A percentile compares a stretch with the other conserved stretches of the same genome.
phyloP scores from a whole-genome alignment of 2,888 invertebrate genomes.

The Agrotis exclamationis region DNA sequence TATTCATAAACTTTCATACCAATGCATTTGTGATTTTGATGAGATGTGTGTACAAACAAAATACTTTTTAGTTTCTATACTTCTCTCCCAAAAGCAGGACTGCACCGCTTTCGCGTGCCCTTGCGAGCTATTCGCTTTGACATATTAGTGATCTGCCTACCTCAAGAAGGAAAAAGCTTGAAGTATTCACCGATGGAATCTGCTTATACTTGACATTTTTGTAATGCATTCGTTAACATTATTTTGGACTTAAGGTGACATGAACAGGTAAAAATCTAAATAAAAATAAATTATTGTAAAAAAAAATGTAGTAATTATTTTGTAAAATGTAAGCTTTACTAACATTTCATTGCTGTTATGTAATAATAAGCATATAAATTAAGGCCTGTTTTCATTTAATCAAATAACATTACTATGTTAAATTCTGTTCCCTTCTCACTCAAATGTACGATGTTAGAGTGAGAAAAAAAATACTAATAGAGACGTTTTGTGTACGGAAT shows the following conservation, averaged over 20 bases:
- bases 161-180: conserved; percentile 49
- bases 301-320: not conserved
- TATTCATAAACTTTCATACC: conserved; percentile 44
- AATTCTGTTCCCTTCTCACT: conserved; percentile 19
- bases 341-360: conserved; percentile 41
- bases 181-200: conserved; percentile 44
- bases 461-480: conserved; percentile 2
- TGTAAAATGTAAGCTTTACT: conserved; percentile 39
- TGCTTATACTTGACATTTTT: conserved; percentile 21
- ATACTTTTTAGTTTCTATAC: conserved; percentile 52
- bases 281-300: conserved; percentile 4
- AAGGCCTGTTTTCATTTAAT: conserved; percentile 16
- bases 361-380: too few relatives aligned
- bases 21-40: conserved; percentile 23
- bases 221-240: conserved; percentile 19
- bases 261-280: not conserved
- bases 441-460: not conserved
- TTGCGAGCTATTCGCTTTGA: conserved; percentile 64
- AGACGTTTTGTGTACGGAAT: not conserved
- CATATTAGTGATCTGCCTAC: conserved; percentile 52
- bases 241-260: conserved; percentile 4
- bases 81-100: conserved; percentile 71
- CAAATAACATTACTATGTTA: not conserved
- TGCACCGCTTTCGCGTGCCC: conserved; percentile 69
- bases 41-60: conserved; percentile 51